Evolutionary conservation across 2,888 invertebrate species (phyloP), one percentile per base, ranked within the genome.

Genomic region (Mellilla xanthometata): DNA sequence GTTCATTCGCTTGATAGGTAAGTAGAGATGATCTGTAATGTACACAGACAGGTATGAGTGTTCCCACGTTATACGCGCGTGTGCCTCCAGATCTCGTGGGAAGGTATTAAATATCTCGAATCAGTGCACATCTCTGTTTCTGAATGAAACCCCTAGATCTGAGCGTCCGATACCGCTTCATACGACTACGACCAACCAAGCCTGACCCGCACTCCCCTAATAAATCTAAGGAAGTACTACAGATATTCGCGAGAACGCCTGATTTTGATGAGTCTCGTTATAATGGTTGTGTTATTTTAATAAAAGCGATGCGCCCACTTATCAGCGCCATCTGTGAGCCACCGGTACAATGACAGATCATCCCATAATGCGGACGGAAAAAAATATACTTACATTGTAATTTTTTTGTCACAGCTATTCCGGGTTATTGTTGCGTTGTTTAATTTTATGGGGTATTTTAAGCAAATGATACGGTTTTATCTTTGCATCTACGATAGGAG

Each of bases 401-500:
- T 41, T 72, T 85, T 84, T 86, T 83, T 83, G 66, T 64, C 57
- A 54, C 34, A 67, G 69, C 72, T 75, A 78, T 78, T 76, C 76
- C 76, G 70, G 76, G 68, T 75, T 74, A 82, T 88, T 88, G 86
- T 87, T 76, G 72, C 66, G 66, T 72, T 83, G 79, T 78, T 78
- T 82, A 81, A 86, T 86, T 84, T 86, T 77, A 81, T 83, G 77
- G 83, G 81, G 81, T 81, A 84, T 85, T 88, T 88, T 87, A 86
- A 81, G 86, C 87, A 85, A 89, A 87, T 89, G 88, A 88, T 85
- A 88, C 76, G 81, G 78, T 79, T 78, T 83, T 87, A 88, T 85
- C 86, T 73, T 54, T 62, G 62, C 52, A 83, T 80, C 76, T 69
- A 52, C 55, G 73, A 76, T 81, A 24, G 61, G 52, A 59, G 58